Evolutionary conservation across 2,888 invertebrate genomes (phyloP).

Genomic region (Leptopilina myrica): DNA sequence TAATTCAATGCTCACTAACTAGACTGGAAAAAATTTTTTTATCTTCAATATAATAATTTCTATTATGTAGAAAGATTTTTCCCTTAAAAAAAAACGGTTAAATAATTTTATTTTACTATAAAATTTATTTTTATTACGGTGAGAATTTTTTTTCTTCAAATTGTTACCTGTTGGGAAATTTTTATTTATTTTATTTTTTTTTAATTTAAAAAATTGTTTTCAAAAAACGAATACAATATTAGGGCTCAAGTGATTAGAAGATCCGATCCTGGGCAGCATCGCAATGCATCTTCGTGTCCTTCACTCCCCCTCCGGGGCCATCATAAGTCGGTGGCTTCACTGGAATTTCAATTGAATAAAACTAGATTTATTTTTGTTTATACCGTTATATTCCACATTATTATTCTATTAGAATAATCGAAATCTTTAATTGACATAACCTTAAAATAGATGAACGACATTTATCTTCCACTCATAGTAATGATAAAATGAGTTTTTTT

Average conservation of each 20-base stretch:
- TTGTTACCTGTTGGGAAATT: too few species aligned
- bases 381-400: neutral
- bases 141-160: too few species aligned
- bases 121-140: too few species aligned
- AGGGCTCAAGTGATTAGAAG: neutral
- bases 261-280: slow-evolving; percentile 26
- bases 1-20: slow-evolving; percentile 11
- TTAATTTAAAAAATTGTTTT: too few species aligned
- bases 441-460: too few species aligned
- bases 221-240: too few species aligned
- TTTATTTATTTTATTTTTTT: too few species aligned
- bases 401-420: neutral
- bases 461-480: too few species aligned
- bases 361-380: neutral
- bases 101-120: too few species aligned
- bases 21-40: slow-evolving; percentile 9
- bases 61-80: neutral
- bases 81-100: too few species aligned
- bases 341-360: slow-evolving; percentile 9
- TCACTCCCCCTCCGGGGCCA: slow-evolving; percentile 36
- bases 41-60: neutral
- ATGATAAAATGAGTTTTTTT: too few species aligned
- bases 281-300: slow-evolving; percentile 40
- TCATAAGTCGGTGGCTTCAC: slow-evolving; percentile 26
- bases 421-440: too few species aligned